Base-by-base conservation (phyloP, 2,888 invertebrate species). In the Ellobium chinense region DNA sequence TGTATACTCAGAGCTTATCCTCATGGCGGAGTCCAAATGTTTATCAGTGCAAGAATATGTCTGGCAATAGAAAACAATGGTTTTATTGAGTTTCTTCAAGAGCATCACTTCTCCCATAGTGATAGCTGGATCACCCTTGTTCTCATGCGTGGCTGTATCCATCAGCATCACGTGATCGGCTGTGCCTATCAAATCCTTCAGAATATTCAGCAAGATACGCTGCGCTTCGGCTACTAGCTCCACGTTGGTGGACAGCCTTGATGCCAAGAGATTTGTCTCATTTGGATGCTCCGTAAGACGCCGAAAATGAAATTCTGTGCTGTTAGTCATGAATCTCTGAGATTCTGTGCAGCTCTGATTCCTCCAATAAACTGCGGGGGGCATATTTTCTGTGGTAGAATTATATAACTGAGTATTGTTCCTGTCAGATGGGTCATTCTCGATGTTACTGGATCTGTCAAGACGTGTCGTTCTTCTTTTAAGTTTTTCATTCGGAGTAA, bases 41-140 rank as follows among this genome's bases (percentile, higher is more conserved):
- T 39, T 60, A 31, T 39, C 66, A 0, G 9, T 54, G 29, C 82
- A 82, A 14, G 18, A 14, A 37, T 5, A 27, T 37, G 18, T 31
- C 34, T 66, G 60, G 37, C 76, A 63, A 63, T 82, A 82, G 54
- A 46, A 82, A 21, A 70, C 31, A 7, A 75, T 27, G 14, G 37
- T n/a, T 7, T 75, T 65, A 36, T 46, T 58, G 24, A 81, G 39
- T 18, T 65, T 66, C 54, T 37, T 65, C 46, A 80, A 36, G 5
- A 80, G 46, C 7, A 46, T 14, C 21, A 80, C 54, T 70, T 84
- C 82, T 9, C 82, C 84, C 1, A 74, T 34, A 34, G 69, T 81
- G 7, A 84, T 84, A 1, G 82, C 82, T 1, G 84, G 78, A 37
- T 84, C 84, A 0, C 84, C 84, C 68, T 84, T 84, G 66, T 84